Base-by-base conservation (phyloP, 92 coral and sea anemone genomes). In the Zoanthus sansibaricus region DNA sequence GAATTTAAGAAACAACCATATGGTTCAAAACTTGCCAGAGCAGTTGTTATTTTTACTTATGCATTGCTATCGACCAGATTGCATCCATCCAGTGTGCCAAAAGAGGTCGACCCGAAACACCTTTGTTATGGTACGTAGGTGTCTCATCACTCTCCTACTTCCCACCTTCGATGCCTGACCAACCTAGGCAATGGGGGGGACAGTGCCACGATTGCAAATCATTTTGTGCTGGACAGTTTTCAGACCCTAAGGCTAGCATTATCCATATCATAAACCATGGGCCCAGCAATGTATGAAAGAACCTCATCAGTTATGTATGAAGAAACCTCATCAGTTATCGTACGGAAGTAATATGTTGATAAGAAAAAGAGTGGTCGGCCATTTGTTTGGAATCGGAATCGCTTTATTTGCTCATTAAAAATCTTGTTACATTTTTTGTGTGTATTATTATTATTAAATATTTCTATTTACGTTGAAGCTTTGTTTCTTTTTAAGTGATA, bases 41-140 rank as follows among this genome's bases (percentile, higher is more conserved):
- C 66, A 75, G 52, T 76, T 76, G 89, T 56, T 56, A 2, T 86
- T 86, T 61, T 32, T 86, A 37, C 83, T 76, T 54, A 42, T 86
- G 56, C 83, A 83, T 33, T 86, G 89, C 74, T 75, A 86, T 75
- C 17, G 62, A 10, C 9, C 72, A 25, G 37, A 75, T 46, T 86
- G 89, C 55, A 54, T 75, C 11, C 89, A 86, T 58, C 89, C 89
- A 54, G 83, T 75, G 76, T 86, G 89, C 71, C 83, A 15, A 86
- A 31, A 13, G 58, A 0, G 83, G 82, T 5, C 61, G 74, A 72
- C 83, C 83, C 3, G 67, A 45, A 72, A 78, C 46, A 15, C 52
- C 82, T 49, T 72, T 72, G 15, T 20, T 45, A 52, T 85, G 88
- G 82, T 74, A 71, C 9, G 64, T 67, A 48, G n/a, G 31, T 72